These are phyloP conservation scores for Furcula furcula DNA, from an alignment of 2,888 invertebrate genomes.

Conservation along the genomic window DNA sequence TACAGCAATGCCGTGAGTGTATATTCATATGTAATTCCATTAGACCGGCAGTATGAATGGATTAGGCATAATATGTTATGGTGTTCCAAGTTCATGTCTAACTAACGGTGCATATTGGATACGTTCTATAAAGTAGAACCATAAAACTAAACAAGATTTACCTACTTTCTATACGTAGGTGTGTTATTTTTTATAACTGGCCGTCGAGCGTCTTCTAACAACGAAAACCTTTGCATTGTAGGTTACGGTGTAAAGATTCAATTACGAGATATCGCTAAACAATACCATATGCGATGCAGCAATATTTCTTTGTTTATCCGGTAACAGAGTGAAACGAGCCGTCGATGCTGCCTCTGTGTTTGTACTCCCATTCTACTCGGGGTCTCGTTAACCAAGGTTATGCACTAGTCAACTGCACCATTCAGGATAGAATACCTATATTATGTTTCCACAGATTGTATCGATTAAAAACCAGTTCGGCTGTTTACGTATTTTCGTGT, in stretches of 20 bases:
- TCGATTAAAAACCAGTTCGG: conserved; percentile 15
- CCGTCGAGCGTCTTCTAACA: conserved; percentile 29
- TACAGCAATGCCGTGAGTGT: conserved; percentile 37
- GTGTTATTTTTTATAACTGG: conserved; percentile 25
- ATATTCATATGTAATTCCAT: conserved; percentile 48
- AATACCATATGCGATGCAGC: conserved; percentile 61
- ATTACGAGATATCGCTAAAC: conserved; percentile 69
- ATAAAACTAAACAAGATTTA: conserved; percentile 34
- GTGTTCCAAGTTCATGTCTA: conserved; percentile 33
- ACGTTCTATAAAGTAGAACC: conserved; percentile 27
- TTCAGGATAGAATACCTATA: conserved; percentile 11
- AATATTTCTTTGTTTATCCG: conserved; percentile 64
- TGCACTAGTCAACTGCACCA: conserved; percentile 14
- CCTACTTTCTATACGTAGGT: conserved; percentile 34
- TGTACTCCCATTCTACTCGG: conserved; percentile 47
- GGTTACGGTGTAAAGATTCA: conserved; percentile 66
- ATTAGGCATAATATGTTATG: conserved; percentile 36
- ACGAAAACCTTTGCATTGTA: conserved; percentile 43
- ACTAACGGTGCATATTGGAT: conserved; percentile 30
- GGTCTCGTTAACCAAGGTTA: conserved; percentile 32
- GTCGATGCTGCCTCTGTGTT: conserved; percentile 44
- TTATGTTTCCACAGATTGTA: conserved; percentile 11
- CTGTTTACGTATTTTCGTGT: conserved; percentile 9
- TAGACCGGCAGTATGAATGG: conserved; percentile 44
- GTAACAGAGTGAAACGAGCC: conserved; percentile 49